Conservation (phyloP, 1,140 invertebrate genomes). For the Cydia pomonella region DNA sequence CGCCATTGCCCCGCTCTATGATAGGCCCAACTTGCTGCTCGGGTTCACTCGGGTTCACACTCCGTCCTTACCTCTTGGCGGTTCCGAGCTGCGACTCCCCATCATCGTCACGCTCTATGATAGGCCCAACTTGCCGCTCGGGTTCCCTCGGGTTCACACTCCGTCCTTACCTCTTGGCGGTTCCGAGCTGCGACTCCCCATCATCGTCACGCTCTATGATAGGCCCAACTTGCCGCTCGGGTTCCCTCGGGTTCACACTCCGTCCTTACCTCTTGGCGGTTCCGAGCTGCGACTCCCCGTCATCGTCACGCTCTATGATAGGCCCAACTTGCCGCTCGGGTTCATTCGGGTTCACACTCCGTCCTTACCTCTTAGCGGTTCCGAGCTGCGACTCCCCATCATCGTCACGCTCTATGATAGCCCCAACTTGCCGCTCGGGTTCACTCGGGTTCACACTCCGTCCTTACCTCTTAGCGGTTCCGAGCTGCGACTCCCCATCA, state of each 20-base stretch:
- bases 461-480: slow-evolving; percentile 63
- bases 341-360: not conserved
- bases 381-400: slow-evolving; percentile 75
- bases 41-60: slow-evolving; percentile 77
- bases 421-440: slow-evolving; percentile 62
- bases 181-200: slow-evolving; percentile 72
- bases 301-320: too few species aligned
- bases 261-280: slow-evolving; percentile 74
- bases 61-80: too few species aligned
- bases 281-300: too few species aligned
- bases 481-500: too few species aligned
- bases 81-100: too few species aligned
- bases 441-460: slow-evolving; percentile 86
- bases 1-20: slow-evolving; percentile 59
- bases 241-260: slow-evolving; percentile 82
- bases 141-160: too few species aligned
- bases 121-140: too few species aligned
- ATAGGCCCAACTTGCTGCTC: slow-evolving; percentile 48
- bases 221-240: slow-evolving; percentile 54
- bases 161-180: slow-evolving; percentile 51
- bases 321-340: not conserved
- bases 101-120: too few species aligned
- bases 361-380: slow-evolving; percentile 70
- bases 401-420: slow-evolving; percentile 53
- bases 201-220: slow-evolving; percentile 59